These are phyloP conservation scores for Drosophila engyochracea DNA, from an alignment of 2,888 invertebrate genomes.

Conservation along the genomic window DNA sequence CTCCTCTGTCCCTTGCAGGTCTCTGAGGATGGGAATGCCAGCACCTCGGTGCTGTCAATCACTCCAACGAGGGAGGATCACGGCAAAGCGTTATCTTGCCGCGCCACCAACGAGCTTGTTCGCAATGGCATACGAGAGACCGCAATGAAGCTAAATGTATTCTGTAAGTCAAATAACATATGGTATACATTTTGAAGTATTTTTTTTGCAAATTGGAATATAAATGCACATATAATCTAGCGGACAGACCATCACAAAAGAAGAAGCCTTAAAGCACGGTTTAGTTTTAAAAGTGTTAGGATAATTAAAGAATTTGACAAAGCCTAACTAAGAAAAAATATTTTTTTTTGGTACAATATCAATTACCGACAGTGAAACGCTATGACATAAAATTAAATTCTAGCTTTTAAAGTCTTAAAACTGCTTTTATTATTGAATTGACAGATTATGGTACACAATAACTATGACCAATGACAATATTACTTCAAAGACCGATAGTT, in stretches of 20 bases:
- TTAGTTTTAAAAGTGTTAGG: too few relatives aligned
- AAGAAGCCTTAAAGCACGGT: too few relatives aligned
- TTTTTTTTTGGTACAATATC: background rate
- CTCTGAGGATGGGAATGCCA: constrained; percentile 92
- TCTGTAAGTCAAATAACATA: constrained; percentile 89
- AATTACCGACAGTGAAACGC: background rate
- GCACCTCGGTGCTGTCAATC: constrained; percentile 91
- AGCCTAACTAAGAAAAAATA: background rate
- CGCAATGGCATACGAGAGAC: constrained; percentile 91
- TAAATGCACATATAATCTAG: background rate
- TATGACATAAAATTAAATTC: background rate
- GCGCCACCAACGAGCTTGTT: constrained; percentile 92
- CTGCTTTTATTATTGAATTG: background rate
- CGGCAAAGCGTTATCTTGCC: constrained; percentile 91
- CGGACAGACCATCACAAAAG: too few relatives aligned
- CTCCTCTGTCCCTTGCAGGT: constrained; percentile 86
- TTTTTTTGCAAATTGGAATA: background rate
- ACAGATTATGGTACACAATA: background rate
- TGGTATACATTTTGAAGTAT: background rate
- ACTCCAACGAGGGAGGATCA: constrained; percentile 92
- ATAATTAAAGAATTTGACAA: too few relatives aligned
- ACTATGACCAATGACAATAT: background rate
- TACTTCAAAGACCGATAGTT: background rate
- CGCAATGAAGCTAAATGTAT: constrained; percentile 92
- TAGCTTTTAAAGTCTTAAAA: rapidly evolving